phyloP scores from a whole-genome alignment of 2,113 vertebrate species.

The Cebidichthys violaceus region DNA sequence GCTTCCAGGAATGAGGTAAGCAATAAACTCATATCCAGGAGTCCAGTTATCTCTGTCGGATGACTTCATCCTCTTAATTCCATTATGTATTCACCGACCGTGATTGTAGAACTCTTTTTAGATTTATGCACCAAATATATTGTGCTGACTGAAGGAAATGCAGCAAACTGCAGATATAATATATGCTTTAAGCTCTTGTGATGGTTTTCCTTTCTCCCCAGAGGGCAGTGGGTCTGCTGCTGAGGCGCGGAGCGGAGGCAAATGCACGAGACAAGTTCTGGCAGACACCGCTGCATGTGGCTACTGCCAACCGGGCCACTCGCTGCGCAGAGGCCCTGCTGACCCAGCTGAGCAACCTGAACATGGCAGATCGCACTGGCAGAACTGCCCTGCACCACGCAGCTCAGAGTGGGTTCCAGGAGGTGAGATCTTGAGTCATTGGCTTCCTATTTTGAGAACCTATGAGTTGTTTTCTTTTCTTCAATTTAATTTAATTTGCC shows the following conservation, averaged over 20 bases:
- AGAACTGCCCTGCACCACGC: constrained; percentile 96
- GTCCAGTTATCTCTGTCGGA: constrained; percentile 25
- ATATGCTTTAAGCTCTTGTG: constrained; percentile 2
- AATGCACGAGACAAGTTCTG: constrained; percentile 95
- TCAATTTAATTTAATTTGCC: neutral
- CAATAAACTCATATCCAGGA: neutral
- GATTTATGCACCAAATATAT: neutral
- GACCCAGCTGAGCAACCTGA: constrained; percentile 90
- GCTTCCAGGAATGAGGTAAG: constrained; percentile 94
- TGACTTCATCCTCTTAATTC: constrained; percentile 28
- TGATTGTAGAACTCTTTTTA: constrained; percentile 2
- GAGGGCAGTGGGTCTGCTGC: constrained; percentile 93
- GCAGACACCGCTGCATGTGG: constrained; percentile 96
- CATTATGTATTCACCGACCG: neutral
- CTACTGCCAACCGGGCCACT: constrained; percentile 93
- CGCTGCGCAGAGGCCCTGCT: constrained; percentile 93
- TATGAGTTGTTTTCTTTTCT: neutral
- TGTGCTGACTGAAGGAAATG: constrained; percentile 23
- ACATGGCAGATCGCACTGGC: constrained; percentile 92
- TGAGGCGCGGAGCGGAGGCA: constrained; percentile 93
- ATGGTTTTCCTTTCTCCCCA: constrained; percentile 48
- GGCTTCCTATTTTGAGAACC: neutral
- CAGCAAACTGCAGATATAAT: constrained; percentile 21
- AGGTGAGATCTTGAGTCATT: constrained; percentile 80
- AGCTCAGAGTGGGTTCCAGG: constrained; percentile 92